These are phyloP conservation scores for Pristionchus japonicus DNA, from an alignment of 2,888 invertebrate genomes.

Conservation along the genomic window DNA sequence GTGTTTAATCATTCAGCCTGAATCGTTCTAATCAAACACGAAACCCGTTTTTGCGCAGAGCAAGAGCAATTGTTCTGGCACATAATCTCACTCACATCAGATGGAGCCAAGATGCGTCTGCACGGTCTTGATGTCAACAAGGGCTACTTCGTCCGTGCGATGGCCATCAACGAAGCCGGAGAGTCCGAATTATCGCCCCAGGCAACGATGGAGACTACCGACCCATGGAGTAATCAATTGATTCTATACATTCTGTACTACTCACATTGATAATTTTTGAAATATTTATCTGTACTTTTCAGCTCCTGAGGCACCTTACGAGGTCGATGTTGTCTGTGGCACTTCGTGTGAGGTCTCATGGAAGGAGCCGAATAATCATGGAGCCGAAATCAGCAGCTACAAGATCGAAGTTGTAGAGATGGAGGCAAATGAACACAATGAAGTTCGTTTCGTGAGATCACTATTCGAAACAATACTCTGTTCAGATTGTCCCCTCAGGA, in stretches of 20 bases:
- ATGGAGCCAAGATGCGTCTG: conserved; percentile 51
- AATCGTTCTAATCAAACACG: too few species aligned
- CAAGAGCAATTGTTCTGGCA: too few species aligned
- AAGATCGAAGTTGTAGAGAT: conserved; percentile 54
- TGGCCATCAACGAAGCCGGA: conserved; percentile 65
- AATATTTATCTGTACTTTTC: background rate
- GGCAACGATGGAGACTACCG: conserved; percentile 59
- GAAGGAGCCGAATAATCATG: conserved; percentile 66
- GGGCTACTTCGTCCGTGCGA: conserved; percentile 59
- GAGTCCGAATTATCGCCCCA: conserved; percentile 57
- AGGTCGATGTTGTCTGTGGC: conserved; percentile 58
- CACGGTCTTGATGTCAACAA: conserved; percentile 55
- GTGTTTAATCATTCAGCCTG: too few species aligned
- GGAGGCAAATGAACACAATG: conserved; percentile 42
- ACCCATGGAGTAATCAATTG: conserved; percentile 56
- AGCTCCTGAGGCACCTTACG: conserved; percentile 60
- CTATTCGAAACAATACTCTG: background rate
- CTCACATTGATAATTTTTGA: too few species aligned
- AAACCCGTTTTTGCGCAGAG: too few species aligned
- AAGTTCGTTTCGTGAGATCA: background rate
- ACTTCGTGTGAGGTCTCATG: conserved; percentile 64
- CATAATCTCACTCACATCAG: too few species aligned
- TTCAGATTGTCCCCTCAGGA: conserved; percentile 16
- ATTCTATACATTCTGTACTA: background rate
- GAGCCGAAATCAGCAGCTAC: conserved; percentile 60